phyloP scores from a whole-genome alignment of 2,113 vertebrate genomes.

The Peromyscus maniculatus region DNA sequence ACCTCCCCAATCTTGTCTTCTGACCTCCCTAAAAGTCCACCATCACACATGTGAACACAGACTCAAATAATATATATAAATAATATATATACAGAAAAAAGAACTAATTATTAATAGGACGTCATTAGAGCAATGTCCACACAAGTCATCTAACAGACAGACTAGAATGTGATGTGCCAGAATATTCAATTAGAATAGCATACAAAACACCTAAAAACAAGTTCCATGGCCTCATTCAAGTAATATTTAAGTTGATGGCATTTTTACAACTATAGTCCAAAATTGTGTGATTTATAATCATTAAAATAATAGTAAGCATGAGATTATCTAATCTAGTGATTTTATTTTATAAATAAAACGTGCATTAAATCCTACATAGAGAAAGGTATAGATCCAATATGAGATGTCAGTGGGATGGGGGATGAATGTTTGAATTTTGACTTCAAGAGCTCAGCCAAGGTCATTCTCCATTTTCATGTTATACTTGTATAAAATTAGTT shows the following conservation, averaged over 20 bases:
- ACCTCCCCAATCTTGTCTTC: too few species aligned
- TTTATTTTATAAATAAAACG: constrained; percentile 24
- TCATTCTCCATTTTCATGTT: background rate
- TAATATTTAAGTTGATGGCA: background rate
- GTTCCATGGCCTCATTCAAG: background rate
- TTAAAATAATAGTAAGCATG: constrained; percentile 37
- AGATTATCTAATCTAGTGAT: background rate
- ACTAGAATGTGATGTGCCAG: background rate
- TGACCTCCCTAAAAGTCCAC: too few species aligned
- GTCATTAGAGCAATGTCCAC: background rate
- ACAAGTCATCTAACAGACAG: background rate
- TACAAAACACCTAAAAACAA: background rate
- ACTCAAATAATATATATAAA: too few species aligned
- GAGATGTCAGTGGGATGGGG: background rate
- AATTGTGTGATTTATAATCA: background rate
- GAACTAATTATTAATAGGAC: background rate
- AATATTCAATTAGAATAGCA: background rate
- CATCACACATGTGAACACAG: background rate
- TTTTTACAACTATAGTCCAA: background rate
- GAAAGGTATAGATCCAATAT: background rate
- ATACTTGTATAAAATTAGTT: background rate
- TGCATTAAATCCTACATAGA: background rate
- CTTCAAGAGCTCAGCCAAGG: background rate
- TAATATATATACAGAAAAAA: background rate
- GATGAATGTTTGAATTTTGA: background rate